Evolutionary conservation across 2,113 vertebrate species (phyloP), one percentile per base, ranked within the genome.

Genomic region (Pterocles gutturalis): DNA sequence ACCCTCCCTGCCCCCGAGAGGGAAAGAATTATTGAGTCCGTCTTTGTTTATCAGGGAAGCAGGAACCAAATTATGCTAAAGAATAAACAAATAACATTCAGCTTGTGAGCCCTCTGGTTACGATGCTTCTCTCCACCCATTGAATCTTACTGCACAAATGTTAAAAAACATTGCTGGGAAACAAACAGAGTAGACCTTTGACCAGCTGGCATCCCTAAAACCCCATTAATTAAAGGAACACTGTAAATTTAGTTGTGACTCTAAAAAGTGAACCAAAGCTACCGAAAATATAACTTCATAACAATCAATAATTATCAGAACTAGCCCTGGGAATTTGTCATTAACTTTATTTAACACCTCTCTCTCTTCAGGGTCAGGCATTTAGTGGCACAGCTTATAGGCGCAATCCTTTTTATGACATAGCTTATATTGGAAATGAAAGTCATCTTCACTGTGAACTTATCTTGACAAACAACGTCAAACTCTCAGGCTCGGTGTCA

Each of bases 391-490:
- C 17, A 25, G 49, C 73, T 81, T 78, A 48, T 67, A 67, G 53
- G n/a, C 53, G 41, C 34, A 78, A 70, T 78, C 53, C 65, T 95
- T 95, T 96, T 75, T 67, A 51, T 55, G 87, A 77, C 78, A 96
- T 80, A 96, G 38, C 29, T 90, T 64, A 41, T 79, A 69, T 45
- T 95, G 87, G 87, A 97, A 97, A 93, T 90, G 67, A 98, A 98
- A 98, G 92, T 96, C 73, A 20, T 96, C 96, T 98, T 97, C 96
- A 87, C 95, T 97, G 94, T 97, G 93, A 98, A 97, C 24, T 88
- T 97, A 97, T 90, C 97, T 95, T 97, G 95, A 97, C 96, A 97
- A 97, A 98, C 95, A 96, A 88, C 70, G 87, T 97, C 97, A 98
- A 84, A 85, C 64, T 95, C 90, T 94, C 87, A 66, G 88, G 88